Evolutionary conservation across 2,113 vertebrate genomes (phyloP).

Genomic region (Urocynchramus pylzowi): DNA sequence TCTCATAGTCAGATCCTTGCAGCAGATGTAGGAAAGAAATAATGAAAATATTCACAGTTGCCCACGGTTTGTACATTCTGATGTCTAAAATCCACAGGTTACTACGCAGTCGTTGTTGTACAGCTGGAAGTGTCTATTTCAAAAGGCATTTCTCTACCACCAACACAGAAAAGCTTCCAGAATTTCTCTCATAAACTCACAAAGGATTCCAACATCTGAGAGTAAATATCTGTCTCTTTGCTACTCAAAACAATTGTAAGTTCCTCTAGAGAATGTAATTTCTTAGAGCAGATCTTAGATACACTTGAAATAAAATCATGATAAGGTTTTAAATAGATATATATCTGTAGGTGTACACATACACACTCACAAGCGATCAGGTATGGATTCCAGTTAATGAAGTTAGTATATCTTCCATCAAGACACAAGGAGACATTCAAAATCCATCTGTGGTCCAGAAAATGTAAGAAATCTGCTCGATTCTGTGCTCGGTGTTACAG

Average conservation of each 20-base stretch:
- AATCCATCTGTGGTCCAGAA: constrained; percentile 55
- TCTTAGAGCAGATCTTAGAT: constrained; percentile 8
- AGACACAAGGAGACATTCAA: background rate
- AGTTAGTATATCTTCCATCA: constrained; percentile 44
- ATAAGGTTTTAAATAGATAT: background rate
- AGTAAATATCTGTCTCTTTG: constrained; percentile 36
- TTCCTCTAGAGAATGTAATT: constrained; percentile 48
- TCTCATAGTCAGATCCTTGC: constrained; percentile 70
- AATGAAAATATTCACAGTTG: constrained; percentile 73
- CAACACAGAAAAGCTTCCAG: constrained; percentile 15
- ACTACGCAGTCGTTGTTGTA: constrained; percentile 53
- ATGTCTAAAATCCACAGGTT: constrained; percentile 59
- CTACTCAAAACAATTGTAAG: constrained; percentile 38
- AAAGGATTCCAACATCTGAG: constrained; percentile 5
- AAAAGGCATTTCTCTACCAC: constrained; percentile 72
- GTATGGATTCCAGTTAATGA: constrained; percentile 1
- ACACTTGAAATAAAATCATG: constrained; percentile 24
- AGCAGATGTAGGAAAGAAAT: constrained; percentile 74
- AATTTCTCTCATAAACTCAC: constrained; percentile 23
- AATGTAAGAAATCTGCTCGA: constrained; percentile 11
- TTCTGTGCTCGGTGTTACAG: constrained; percentile 12
- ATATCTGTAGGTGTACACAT: background rate
- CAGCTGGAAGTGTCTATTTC: constrained; percentile 53
- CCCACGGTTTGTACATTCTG: constrained; percentile 79
- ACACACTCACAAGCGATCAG: constrained; percentile 31